These are phyloP conservation scores for Lamprologus tigripictilis DNA, from an alignment of 2,113 vertebrate species.

Conservation along the genomic window DNA sequence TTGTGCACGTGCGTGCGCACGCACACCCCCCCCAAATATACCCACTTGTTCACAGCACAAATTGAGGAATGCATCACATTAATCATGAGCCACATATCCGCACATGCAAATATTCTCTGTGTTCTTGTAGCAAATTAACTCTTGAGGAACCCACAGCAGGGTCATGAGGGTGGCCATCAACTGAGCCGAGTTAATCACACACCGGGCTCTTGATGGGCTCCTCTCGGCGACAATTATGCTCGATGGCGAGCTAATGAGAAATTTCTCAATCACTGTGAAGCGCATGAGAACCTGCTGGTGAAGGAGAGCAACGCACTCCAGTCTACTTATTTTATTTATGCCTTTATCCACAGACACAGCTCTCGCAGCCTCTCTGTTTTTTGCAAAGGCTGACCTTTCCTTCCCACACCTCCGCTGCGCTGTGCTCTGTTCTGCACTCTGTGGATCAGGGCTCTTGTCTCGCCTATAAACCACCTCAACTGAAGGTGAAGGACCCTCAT, in stretches of 20 bases:
- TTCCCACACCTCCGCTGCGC: constrained; percentile 42
- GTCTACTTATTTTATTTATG: background rate
- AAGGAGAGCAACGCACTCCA: background rate
- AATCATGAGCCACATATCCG: background rate
- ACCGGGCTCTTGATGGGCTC: constrained; percentile 1
- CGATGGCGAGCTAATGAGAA: constrained; percentile 27
- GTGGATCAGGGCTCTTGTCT: constrained; percentile 28
- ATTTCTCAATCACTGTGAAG: constrained; percentile 6
- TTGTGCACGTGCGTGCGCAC: background rate
- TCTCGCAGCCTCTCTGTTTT: background rate
- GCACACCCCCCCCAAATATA: background rate
- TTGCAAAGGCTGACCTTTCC: constrained; percentile 39
- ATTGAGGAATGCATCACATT: background rate
- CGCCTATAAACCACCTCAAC: constrained; percentile 39
- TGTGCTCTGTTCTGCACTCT: background rate
- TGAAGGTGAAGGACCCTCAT: constrained; percentile 42
- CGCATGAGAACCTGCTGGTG: background rate
- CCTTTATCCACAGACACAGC: background rate
- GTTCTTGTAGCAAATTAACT: constrained; percentile 10
- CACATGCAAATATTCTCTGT: background rate
- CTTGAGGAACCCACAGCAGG: background rate
- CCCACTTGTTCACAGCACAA: background rate
- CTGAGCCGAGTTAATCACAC: constrained; percentile 31
- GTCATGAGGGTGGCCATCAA: background rate
- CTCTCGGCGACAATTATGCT: constrained; percentile 46